Conservation (phyloP, 2,888 invertebrate species). For the Lasioglossum figueresi region DNA sequence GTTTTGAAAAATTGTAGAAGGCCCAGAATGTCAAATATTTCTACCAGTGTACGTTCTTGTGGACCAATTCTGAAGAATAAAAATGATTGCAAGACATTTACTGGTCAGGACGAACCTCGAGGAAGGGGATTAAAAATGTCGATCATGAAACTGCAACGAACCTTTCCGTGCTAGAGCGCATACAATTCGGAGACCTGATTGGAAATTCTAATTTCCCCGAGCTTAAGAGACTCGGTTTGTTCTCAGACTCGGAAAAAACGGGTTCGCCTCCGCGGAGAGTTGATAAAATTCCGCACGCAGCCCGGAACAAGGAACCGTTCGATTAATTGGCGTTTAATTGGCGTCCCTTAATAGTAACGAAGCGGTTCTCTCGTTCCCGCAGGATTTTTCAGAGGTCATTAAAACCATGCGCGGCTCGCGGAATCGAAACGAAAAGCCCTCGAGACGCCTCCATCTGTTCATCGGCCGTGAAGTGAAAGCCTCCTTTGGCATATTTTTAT, state of each 20-base stretch:
- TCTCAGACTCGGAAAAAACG: background rate
- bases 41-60: no score
- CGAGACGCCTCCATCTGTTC: slow-evolving; percentile 50
- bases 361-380: background rate
- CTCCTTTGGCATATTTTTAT: slow-evolving; percentile 39
- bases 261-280: background rate
- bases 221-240: background rate
- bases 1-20: background rate
- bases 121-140: background rate
- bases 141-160: background rate
- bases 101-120: background rate
- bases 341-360: slow-evolving; percentile 4
- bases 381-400: slow-evolving; percentile 38
- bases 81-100: background rate
- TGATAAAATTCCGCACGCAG: background rate
- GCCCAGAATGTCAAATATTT: background rate
- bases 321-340: slow-evolving; percentile 42
- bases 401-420: slow-evolving; percentile 34
- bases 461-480: slow-evolving; percentile 61
- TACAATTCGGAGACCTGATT: background rate
- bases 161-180: background rate
- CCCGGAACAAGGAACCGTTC: background rate
- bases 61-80: background rate
- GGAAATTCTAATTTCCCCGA: background rate
- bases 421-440: slow-evolving; percentile 54